Percentiles rank a stretch among this genome's conserved stretches.
phyloP scores from a whole-genome alignment of 2,797 vertebrate species.

The Urosaurus nigricauda region DNA sequence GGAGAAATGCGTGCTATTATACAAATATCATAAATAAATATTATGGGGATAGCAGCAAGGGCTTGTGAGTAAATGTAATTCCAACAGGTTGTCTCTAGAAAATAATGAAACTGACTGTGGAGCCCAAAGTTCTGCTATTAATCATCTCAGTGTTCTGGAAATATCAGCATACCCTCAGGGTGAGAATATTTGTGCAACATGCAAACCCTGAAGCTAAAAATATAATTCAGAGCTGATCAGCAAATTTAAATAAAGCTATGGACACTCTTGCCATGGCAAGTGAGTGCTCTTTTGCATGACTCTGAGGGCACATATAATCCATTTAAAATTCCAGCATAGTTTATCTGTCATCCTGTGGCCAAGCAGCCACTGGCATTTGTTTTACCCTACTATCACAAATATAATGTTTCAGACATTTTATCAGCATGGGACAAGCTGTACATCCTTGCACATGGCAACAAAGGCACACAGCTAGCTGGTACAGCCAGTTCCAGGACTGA shows the following conservation, averaged over 20 bases:
- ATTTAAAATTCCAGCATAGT: neutral
- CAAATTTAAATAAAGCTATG: conserved; percentile 27
- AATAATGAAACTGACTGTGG: conserved; percentile 25
- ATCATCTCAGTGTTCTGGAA: conserved; percentile 44
- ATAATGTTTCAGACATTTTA: neutral
- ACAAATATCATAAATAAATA: conserved; percentile 15
- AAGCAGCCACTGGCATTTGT: neutral
- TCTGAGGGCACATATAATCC: neutral
- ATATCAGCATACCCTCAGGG: conserved; percentile 23
- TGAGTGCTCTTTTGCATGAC: neutral
- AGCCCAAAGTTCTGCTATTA: neutral
- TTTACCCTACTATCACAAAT: neutral
- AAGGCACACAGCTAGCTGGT: neutral
- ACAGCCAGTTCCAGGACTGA: neutral
- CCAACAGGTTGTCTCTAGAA: conserved; percentile 25
- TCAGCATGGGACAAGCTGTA: neutral
- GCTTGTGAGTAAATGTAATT: conserved; percentile 11
- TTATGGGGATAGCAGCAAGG: neutral
- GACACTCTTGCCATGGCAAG: neutral
- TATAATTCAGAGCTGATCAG: conserved; percentile 19
- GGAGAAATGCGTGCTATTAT: neutral
- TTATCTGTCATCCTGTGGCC: neutral
- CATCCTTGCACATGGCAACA: no score
- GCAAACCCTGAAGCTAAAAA: conserved; percentile 33
- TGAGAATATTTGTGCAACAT: conserved; percentile 9